phyloP scores from a whole-genome alignment of 2,797 vertebrate species.

The Rhinogobio ventralis region DNA sequence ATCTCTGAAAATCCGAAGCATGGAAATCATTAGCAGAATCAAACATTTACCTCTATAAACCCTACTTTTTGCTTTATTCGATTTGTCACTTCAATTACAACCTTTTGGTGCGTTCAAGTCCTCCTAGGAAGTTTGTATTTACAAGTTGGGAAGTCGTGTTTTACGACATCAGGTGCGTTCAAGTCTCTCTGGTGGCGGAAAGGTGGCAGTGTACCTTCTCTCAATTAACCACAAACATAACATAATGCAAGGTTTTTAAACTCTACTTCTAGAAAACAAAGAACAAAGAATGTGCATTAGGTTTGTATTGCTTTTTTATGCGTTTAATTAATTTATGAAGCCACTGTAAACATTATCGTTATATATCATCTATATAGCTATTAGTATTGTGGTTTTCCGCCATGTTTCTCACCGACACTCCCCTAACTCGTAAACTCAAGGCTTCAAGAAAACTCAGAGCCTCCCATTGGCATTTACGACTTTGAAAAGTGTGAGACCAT shows the following conservation, averaged over 20 bases:
- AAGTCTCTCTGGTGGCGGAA: no score
- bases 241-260: neutral
- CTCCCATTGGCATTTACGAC: neutral
- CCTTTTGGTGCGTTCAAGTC: neutral
- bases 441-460: neutral
- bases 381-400: neutral
- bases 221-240: neutral
- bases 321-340: no score
- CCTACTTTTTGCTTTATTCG: neutral
- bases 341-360: no score
- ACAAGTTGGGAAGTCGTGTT: no score
- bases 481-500: neutral
- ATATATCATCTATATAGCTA: no score
- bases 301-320: no score
- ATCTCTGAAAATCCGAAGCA: neutral
- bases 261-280: neutral
- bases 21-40: neutral
- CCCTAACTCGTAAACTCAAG: neutral
- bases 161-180: no score
- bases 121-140: neutral
- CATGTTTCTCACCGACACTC: neutral
- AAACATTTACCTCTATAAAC: slow-evolving; percentile 7
- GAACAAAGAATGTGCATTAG: no score
- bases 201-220: neutral
- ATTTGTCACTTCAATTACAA: neutral